Evolutionary conservation across 2,113 vertebrate species (phyloP).

Genomic region (Dinomys branickii): DNA sequence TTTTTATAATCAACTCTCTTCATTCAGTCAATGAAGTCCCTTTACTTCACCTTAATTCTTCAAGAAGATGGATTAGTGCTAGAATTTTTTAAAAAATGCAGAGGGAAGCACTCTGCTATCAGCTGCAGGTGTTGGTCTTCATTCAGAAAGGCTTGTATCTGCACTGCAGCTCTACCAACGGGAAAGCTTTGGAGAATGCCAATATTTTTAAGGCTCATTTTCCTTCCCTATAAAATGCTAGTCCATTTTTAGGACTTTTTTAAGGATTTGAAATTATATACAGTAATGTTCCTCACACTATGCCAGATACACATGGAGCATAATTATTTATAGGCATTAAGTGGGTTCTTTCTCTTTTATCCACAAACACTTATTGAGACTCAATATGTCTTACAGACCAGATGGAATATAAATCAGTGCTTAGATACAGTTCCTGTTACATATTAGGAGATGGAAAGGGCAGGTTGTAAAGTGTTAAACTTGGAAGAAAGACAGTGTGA

Average conservation of each 20-base stretch:
- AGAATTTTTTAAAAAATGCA: not conserved
- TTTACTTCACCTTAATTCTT: not conserved
- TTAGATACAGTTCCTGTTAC: not conserved
- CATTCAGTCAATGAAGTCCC: not conserved
- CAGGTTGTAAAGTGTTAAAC: not conserved
- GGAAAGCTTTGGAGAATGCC: not conserved
- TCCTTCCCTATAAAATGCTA: not conserved
- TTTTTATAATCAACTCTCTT: conserved; percentile 32
- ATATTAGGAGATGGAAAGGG: not conserved
- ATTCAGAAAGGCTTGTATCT: not conserved
- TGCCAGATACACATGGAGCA: not conserved
- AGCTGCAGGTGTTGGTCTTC: not conserved
- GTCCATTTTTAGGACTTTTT: not conserved
- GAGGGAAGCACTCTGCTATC: not conserved
- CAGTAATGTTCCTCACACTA: not conserved
- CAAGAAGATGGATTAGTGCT: not conserved
- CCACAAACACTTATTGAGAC: not conserved
- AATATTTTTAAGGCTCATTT: not conserved
- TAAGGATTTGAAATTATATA: conserved; percentile 24
- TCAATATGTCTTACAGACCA: not conserved
- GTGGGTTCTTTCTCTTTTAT: not conserved
- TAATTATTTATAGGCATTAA: not conserved
- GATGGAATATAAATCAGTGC: not conserved
- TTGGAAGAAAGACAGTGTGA: not conserved
- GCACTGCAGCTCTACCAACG: not conserved